Percentiles rank a stretch among this genome's conserved stretches.
These are phyloP conservation scores for Venturia canescens DNA, from an alignment of 1,140 invertebrate genomes.

Conservation along the genomic window DNA sequence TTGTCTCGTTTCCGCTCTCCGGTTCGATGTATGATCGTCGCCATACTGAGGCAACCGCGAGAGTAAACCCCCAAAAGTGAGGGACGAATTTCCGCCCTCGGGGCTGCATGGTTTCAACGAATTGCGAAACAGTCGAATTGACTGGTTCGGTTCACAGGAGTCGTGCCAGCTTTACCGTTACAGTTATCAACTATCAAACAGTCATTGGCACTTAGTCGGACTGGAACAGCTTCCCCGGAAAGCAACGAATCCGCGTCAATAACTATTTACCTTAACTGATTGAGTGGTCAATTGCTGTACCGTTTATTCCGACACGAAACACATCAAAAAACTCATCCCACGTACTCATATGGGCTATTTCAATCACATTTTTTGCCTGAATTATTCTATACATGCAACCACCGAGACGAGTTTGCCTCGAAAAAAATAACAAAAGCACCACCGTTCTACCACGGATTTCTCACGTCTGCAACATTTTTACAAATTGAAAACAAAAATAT, in stretches of 20 bases:
- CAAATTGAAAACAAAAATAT: too few relatives aligned
- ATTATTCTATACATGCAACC: neutral
- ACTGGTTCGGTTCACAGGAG: neutral
- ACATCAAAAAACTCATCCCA: neutral
- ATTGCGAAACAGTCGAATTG: slow-evolving; percentile 58
- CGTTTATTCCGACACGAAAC: neutral
- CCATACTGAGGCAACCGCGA: neutral
- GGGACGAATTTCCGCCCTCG: slow-evolving; percentile 50
- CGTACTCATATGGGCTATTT: slow-evolving; percentile 19
- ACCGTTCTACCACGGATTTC: too few relatives aligned
- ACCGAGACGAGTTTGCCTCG: too few relatives aligned
- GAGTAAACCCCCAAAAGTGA: slow-evolving; percentile 19
- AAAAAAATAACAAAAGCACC: too few relatives aligned
- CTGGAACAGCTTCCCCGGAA: neutral
- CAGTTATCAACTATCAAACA: neutral
- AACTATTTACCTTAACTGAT: neutral
- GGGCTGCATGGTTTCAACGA: slow-evolving; percentile 53
- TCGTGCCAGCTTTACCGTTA: neutral
- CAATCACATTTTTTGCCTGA: neutral
- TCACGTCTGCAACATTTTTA: too few relatives aligned
- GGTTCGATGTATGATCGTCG: neutral
- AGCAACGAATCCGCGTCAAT: neutral
- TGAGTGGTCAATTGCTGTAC: neutral
- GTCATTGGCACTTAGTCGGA: neutral
- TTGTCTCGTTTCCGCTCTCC: neutral